These are phyloP conservation scores for Thunnus thynnus DNA, from an alignment of 2,113 vertebrate genomes.

Conservation along the genomic window DNA sequence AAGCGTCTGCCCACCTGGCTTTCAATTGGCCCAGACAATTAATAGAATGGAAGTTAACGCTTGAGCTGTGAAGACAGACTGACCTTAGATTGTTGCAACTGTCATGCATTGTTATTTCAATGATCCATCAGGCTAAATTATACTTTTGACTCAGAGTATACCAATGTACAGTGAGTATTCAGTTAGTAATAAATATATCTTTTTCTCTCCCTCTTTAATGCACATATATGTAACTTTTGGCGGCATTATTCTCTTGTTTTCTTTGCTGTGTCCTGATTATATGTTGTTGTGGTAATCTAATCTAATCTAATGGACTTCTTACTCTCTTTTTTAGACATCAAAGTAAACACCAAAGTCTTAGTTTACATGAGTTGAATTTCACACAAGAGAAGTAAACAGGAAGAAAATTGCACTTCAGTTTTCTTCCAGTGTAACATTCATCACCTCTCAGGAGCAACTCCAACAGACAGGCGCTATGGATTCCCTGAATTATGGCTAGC, in stretches of 20 bases:
- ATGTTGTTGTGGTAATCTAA: neutral
- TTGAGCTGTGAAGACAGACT: neutral
- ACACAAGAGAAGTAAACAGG: constrained; percentile 17
- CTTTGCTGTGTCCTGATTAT: neutral
- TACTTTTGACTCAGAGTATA: neutral
- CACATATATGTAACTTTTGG: neutral
- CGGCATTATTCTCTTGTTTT: neutral
- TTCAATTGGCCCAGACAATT: neutral
- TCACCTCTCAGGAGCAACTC: constrained; percentile 47
- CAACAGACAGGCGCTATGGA: constrained; percentile 43
- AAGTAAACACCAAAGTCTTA: neutral
- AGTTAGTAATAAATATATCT: neutral
- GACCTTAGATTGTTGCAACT: neutral
- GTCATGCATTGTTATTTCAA: neutral
- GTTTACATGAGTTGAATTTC: constrained; percentile 10
- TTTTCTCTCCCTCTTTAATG: neutral
- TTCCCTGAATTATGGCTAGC: constrained; percentile 57
- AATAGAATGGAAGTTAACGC: constrained; percentile 4
- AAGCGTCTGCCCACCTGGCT: constrained; percentile 11
- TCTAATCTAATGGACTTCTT: neutral
- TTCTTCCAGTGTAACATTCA: constrained; percentile 45
- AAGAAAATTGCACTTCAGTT: constrained; percentile 53
- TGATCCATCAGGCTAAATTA: neutral
- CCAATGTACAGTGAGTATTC: neutral
- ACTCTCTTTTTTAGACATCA: neutral